Conservation (phyloP, 2,888 invertebrate species). For the Sepiola atlantica region DNA sequence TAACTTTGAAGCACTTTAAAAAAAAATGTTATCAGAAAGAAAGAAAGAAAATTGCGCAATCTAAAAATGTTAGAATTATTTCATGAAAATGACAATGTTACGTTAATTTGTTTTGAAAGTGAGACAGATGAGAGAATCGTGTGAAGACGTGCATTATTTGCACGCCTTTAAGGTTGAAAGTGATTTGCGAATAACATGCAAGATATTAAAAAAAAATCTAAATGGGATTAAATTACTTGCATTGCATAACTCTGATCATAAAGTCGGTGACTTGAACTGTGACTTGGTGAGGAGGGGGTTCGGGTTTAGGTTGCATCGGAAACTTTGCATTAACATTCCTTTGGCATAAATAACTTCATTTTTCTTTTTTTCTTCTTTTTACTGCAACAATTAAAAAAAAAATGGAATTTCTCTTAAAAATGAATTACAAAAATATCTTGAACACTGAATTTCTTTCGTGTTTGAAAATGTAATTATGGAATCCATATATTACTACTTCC, state of each 20-base stretch:
- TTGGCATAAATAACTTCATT: not conserved
- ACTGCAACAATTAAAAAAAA: not conserved
- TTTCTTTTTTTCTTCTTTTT: not conserved
- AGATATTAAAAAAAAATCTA: not conserved
- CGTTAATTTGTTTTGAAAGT: constrained; percentile 4
- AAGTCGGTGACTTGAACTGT: not conserved
- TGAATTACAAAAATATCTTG: not conserved
- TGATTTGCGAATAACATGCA: not conserved
- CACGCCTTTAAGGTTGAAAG: not conserved
- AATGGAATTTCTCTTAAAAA: not conserved
- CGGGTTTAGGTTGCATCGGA: not conserved
- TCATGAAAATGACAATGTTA: not conserved
- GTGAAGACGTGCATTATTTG: not conserved
- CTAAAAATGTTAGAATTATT: no score
- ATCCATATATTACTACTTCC: no score
- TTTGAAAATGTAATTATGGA: not conserved
- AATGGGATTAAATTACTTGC: constrained; percentile 9
- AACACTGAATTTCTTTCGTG: not conserved
- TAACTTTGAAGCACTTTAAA: not conserved
- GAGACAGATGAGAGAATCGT: no score
- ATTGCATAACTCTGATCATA: not conserved
- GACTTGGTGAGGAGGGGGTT: not conserved
- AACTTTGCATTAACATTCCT: not conserved
- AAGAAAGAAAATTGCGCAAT: no score
- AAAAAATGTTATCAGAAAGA: no score